Percentiles rank a stretch among this genome's conserved stretches.
phyloP scores from a whole-genome alignment of 1,140 invertebrate genomes.

The Drosophila aff. region DNA sequence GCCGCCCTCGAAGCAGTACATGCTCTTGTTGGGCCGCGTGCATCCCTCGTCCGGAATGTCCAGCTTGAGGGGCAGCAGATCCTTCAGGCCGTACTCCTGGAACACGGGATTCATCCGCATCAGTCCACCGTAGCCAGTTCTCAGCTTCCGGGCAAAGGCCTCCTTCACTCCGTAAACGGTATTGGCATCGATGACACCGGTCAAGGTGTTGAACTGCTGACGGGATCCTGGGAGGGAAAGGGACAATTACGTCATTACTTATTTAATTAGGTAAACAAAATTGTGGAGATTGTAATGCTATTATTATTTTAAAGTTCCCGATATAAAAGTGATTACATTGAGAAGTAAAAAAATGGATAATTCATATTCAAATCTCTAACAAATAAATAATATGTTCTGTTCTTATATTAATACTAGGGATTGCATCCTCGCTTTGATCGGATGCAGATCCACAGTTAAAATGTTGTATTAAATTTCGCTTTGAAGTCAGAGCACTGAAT shows the following conservation, averaged over 20 bases:
- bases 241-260: no score
- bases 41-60: conserved; percentile 97
- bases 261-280: no score
- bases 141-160: conserved; percentile 90
- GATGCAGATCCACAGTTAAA: no score
- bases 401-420: no score
- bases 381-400: not conserved
- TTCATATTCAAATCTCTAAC: not conserved
- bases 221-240: conserved; percentile 87
- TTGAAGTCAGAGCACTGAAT: no score
- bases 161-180: conserved; percentile 94
- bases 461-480: no score
- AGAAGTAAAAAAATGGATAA: no score
- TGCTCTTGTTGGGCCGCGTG: conserved; percentile 93
- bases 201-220: conserved; percentile 92
- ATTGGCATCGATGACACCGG: conserved; percentile 89
- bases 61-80: conserved; percentile 94
- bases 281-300: no score
- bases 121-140: conserved; percentile 91
- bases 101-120: conserved; percentile 95
- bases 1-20: conserved; percentile 97
- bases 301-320: no score
- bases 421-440: no score
- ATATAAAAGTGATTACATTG: no score
- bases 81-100: conserved; percentile 93